Conservation (phyloP, 1,140 invertebrate genomes). For the Anthonomus grandis region DNA sequence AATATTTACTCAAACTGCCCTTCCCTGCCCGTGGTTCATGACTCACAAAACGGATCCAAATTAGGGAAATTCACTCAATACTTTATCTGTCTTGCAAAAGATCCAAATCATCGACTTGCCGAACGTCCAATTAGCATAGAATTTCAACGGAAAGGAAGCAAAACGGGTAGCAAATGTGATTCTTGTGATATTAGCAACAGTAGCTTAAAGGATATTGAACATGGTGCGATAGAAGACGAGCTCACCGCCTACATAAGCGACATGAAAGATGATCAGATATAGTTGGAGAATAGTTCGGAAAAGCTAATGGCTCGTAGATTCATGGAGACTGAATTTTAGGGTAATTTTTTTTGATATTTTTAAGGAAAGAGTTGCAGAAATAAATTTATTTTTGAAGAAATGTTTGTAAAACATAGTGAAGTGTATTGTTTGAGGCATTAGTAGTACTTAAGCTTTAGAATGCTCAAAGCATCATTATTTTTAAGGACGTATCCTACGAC, state of each 20-base stretch:
- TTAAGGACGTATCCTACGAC: too few species aligned
- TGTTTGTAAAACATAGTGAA: too few species aligned
- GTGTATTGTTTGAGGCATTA: too few species aligned
- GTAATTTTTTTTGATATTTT: too few species aligned
- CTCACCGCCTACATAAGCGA: conserved; percentile 48
- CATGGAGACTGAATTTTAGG: too few species aligned
- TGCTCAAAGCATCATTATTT: too few species aligned
- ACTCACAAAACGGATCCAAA: conserved; percentile 2
- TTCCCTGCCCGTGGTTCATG: conserved; percentile 4
- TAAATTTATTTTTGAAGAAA: too few species aligned
- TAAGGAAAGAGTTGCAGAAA: too few species aligned
- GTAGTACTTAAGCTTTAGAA: too few species aligned
- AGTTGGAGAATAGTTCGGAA: background rate
- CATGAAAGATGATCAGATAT: conserved; percentile 33
- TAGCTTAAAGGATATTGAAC: conserved; percentile 48
- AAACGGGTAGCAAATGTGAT: conserved; percentile 13
- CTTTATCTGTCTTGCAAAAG: conserved; percentile 14
- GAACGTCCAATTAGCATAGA: conserved; percentile 10
- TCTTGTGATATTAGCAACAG: conserved; percentile 48
- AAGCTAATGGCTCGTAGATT: too few species aligned
- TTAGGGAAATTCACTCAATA: conserved; percentile 19
- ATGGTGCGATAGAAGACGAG: conserved; percentile 47
- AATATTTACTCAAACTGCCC: conserved; percentile 12
- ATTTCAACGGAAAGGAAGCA: conserved; percentile 5
- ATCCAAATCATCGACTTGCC: background rate